Conservation (phyloP, 1,140 invertebrate genomes). For the Colletes gigas region DNA sequence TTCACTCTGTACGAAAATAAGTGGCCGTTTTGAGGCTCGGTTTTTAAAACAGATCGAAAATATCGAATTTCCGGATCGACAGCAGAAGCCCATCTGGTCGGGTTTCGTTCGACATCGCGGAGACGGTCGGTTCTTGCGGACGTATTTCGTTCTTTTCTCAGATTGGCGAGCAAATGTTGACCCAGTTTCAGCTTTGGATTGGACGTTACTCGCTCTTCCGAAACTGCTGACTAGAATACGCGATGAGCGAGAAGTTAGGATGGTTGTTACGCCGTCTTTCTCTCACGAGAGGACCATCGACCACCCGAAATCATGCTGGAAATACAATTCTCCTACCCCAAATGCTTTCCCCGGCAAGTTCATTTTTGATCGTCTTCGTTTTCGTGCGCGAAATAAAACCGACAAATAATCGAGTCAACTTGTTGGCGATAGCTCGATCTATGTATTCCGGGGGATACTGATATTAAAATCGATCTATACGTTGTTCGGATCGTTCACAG, state of each 20-base stretch:
- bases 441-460: neutral
- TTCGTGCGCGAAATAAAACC: neutral
- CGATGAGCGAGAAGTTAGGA: conserved; percentile 59
- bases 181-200: conserved; percentile 58
- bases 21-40: neutral
- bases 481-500: no score
- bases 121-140: conserved; percentile 49
- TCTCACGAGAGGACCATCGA: conserved; percentile 15
- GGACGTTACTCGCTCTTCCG: conserved; percentile 62
- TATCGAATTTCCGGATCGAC: conserved; percentile 16
- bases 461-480: no score
- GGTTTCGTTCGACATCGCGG: conserved; percentile 14
- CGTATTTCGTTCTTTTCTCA: conserved; percentile 66
- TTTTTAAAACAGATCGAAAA: conserved; percentile 29
- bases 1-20: neutral
- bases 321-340: conserved; percentile 18
- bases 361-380: conserved; percentile 10
- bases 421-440: conserved; percentile 5
- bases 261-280: conserved; percentile 29
- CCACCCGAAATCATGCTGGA: conserved; percentile 31
- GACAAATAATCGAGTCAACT: neutral
- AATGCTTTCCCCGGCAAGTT: conserved; percentile 5
- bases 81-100: neutral
- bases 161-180: conserved; percentile 64
- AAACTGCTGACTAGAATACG: conserved; percentile 64